Base-by-base conservation (phyloP, 2,888 invertebrate species). In the Fragum sueziense region DNA sequence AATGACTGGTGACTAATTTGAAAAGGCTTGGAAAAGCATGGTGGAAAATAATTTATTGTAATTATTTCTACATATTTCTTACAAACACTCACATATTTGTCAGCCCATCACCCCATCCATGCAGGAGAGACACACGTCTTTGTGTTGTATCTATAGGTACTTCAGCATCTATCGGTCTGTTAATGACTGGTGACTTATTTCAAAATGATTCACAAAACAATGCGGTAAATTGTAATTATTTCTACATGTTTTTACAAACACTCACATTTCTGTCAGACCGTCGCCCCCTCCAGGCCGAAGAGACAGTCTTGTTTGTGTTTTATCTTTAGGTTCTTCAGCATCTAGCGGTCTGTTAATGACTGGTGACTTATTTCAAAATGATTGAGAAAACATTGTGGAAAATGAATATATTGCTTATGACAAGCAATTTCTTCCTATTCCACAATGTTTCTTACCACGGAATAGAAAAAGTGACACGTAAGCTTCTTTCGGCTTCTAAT, bases 351-450 rank as follows among this genome's bases (percentile, higher is more conserved):
- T 0, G 4, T 37, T 65, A 2, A 65, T 31, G 7, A 54, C 70
- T 3, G 80, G 80, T 27, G 81, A 81, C 41, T 69, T 74, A 37
- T 75, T n/a, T n/a, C n/a, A n/a, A n/a, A n/a, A n/a, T n/a, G n/a
- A n/a, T n/a, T n/a, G n/a, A n/a, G n/a, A n/a, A n/a, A n/a, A n/a
- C n/a, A n/a, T n/a, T n/a, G n/a, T n/a, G n/a, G n/a, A n/a, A n/a
- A n/a, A n/a, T n/a, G n/a, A n/a, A n/a, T n/a, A n/a, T n/a, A n/a
- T n/a, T n/a, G n/a, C n/a, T n/a, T n/a, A n/a, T n/a, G n/a, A n/a
- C n/a, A n/a, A n/a, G n/a, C n/a, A n/a, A n/a, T n/a, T n/a, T n/a
- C n/a, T n/a, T n/a, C n/a, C n/a, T n/a, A n/a, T n/a, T n/a, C n/a
- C n/a, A n/a, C n/a, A n/a, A n/a, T n/a, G n/a, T n/a, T n/a, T n/a